Evolutionary conservation across 2,888 invertebrate species (phyloP), one percentile per base, ranked within the genome.

Genomic region (Stenurella melanura): DNA sequence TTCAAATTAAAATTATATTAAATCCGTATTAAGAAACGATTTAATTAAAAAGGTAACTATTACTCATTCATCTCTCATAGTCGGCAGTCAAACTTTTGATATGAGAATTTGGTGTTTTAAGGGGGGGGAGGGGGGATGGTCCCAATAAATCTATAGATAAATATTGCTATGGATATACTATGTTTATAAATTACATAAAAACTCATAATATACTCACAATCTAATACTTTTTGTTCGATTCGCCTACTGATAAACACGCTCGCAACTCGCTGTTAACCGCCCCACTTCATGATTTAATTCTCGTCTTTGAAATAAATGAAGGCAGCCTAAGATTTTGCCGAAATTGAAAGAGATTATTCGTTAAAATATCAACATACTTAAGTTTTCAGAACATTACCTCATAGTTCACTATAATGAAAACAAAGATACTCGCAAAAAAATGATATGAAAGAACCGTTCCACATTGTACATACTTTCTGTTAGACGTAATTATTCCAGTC

Each of bases 71-170:
- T 63, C 42, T 68, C 72, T 69, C 64, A 76, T 69, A 63, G 18
- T 63, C 75, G 81, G 78, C 79, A 82, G 81, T 80, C 77, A 75
- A 75, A 82, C 76, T 71, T 76, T 79, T 82, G 81, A 80, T 82
- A 81, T 82, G 82, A 83, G 80, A 81, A 77, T 80, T 83, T 82
- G 83, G 81, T 82, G 81, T 83, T 82, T 75, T 54, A 54, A 4
- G 30, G 30, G 9, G 21, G 7, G 30, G 74, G 7, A 7, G 74
- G 73, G 77, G 80, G 70, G 69, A 81, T 82, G 82, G 82, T 80
- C 81, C 82, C 78, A 71, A 77, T 77, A 78, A 74, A 71, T 77
- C 81, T 79, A 81, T 78, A 81, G 78, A 78, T 80, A 80, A 69
- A 50, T 69, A 75, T 75, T 75, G 71, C 71, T 74, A 70, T 34